A percentile compares a stretch with the other conserved stretches of the same genome.
phyloP scores from a whole-genome alignment of 2,113 vertebrate genomes.

The Mesocricetus auratus region DNA sequence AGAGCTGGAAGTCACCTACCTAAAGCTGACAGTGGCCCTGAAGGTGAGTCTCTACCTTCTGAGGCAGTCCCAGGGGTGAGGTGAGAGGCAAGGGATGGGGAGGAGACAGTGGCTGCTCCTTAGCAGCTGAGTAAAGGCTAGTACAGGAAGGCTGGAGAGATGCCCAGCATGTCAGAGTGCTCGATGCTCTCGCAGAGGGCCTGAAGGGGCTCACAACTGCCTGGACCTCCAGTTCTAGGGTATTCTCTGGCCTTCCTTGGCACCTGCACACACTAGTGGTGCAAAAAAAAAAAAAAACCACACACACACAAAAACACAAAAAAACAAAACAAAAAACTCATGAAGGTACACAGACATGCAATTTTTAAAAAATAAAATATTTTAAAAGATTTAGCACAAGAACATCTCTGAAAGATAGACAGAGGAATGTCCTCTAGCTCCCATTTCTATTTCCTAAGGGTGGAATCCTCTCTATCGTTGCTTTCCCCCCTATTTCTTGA shows the following conservation, averaged over 20 bases:
- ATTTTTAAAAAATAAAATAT: neutral
- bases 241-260: neutral
- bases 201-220: neutral
- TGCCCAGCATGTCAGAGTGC: neutral
- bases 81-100: neutral
- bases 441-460: neutral
- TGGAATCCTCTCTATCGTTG: neutral
- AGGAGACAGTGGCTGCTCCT: too few relatives aligned
- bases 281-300: too few relatives aligned
- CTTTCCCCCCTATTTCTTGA: slow-evolving; percentile 69
- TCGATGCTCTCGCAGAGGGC: neutral
- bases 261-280: neutral
- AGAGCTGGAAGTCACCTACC: neutral
- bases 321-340: too few relatives aligned
- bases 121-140: neutral
- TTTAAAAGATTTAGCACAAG: neutral
- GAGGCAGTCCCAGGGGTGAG: neutral
- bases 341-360: neutral
- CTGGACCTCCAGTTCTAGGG: neutral
- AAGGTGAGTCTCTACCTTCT: neutral
- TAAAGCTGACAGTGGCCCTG: rapidly evolving
- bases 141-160: neutral
- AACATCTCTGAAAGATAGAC: neutral
- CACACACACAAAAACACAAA: too few relatives aligned
- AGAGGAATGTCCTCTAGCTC: neutral